Base-by-base conservation (phyloP, 2,797 vertebrate genomes). In the Coregonus sp. region DNA sequence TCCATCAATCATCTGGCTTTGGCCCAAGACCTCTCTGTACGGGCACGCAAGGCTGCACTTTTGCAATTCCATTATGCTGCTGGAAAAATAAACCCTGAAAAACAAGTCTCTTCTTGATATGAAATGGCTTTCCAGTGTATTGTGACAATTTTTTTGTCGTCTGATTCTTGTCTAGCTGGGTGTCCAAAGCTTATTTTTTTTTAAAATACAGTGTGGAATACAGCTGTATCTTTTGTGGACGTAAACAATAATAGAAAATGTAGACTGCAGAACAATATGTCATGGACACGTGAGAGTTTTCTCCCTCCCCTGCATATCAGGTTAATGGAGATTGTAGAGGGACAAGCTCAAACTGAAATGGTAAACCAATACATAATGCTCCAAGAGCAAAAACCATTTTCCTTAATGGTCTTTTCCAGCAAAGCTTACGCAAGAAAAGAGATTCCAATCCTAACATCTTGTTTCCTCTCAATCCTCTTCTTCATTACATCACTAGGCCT, bases 31-130 rank as follows among this genome's bases (percentile, higher is more conserved):
- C 81, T 93, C 91, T 94, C 91, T 94, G 90, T 89, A 88, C 87
- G 91, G 94, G 91, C 92, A 92, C 72, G 91, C 91, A 91, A 93
- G 93, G 94, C 91, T 95, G 92, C 93, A 95, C 92, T 93, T 94
- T 94, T 92, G 90, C 91, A 94, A 94, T 93, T 94, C 90, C 92
- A 91, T 94, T 92, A 93, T 93, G 93, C 94, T 94, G 94, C 94
- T 94, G 93, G 92, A 93, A 93, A 93, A 94, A 92, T 86, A 92
- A 90, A 92, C 91, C 91, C 90, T 86, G 84, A 94, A 92, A 93
- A 93, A 93, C 89, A 86, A 86, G 87, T 91, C 90, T 47, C 40
- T 47, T 61, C 56, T 93, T 87, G 92, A 85, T 93, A 92, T 94
- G 91, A 91, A 93, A 92, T 92, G 90, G 88, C 92, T 95, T 93